Evolutionary conservation across 2,888 invertebrate genomes (phyloP), one percentile per base, ranked within the genome.

Genomic region (Eilema depressum): DNA sequence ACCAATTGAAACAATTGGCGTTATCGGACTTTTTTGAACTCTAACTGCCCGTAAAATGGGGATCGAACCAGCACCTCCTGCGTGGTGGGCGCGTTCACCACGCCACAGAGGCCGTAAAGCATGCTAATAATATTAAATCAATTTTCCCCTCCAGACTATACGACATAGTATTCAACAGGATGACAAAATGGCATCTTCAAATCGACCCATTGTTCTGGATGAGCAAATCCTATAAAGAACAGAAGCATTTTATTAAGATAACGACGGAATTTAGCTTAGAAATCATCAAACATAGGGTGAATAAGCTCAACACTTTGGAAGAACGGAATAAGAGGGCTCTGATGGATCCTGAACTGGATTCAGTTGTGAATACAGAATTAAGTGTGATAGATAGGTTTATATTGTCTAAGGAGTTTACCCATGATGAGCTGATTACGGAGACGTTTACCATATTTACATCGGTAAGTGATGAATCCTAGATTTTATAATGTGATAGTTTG

Each of bases 141-240:
- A 37, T n/a, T 3, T 17, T 71, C 66, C 3, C n/a, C 86, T 85
- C 4, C 87, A 94, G 94, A 8, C 11, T 88, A 0, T 94, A 94
- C 80, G 84, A 89, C 5, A 71, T 88, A 56, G 73, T 89, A 0
- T 94, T 93, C 75, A 78, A 87, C 17, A 87, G 93, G 75, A 94
- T 94, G 93, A 92, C 91, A 0, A 90, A 87, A 76, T 94, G 94
- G 94, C 93, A 92, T 69, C 83, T 92, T 2, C 94, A 94, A 81
- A 89, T 93, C 17, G 86, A 91, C 17, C 92, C 91, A 0, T 66
- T 92, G 0, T 94, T 88, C 75, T 87, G 91, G 89, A 23, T 91
- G 33, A 86, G 88, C 0, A 74, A 76, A 0, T 78, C 77, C 7
- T 76, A 86, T 56, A 66, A 68, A 37, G 3, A 25, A 0, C 82